phyloP scores from a whole-genome alignment of 1,140 invertebrate genomes.

The Musca vetustissima region DNA sequence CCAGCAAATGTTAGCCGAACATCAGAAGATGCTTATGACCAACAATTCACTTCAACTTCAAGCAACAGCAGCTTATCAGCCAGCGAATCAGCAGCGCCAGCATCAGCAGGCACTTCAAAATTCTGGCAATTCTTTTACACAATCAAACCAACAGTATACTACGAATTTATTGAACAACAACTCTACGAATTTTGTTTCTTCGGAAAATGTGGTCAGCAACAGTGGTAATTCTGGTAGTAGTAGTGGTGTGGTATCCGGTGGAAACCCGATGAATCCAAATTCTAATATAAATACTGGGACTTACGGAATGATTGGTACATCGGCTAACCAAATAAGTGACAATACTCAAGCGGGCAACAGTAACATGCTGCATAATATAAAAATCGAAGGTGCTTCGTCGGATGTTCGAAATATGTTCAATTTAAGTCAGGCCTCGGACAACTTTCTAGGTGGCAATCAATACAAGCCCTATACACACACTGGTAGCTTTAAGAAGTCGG shows the following conservation, averaged over 20 bases:
- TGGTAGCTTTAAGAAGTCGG: conserved; percentile 47
- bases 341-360: conserved; percentile 10
- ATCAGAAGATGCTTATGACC: conserved; percentile 34
- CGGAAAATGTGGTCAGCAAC: background rate
- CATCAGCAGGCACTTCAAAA: conserved; percentile 9
- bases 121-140: background rate
- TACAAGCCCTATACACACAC: conserved; percentile 49
- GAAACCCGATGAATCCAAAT: background rate
- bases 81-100: conserved; percentile 37
- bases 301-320: conserved; percentile 14
- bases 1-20: conserved; percentile 54
- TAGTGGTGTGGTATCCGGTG: background rate
- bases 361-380: conserved; percentile 36
- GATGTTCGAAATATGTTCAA: conserved; percentile 41
- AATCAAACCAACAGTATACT: conserved; percentile 16
- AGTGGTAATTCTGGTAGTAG: background rate
- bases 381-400: conserved; percentile 42
- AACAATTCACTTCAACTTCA: conserved; percentile 17
- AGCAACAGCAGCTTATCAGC: conserved; percentile 25
- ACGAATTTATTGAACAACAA: conserved; percentile 14
- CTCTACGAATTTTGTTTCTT: background rate
- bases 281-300: conserved; percentile 2
- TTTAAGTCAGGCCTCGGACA: conserved; percentile 29
- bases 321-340: conserved; percentile 1
- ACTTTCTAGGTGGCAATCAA: conserved; percentile 27